Percentiles rank a stretch among this genome's conserved stretches.
phyloP scores from a whole-genome alignment of 2,113 vertebrate species.

The Ariopsis seemanni region DNA sequence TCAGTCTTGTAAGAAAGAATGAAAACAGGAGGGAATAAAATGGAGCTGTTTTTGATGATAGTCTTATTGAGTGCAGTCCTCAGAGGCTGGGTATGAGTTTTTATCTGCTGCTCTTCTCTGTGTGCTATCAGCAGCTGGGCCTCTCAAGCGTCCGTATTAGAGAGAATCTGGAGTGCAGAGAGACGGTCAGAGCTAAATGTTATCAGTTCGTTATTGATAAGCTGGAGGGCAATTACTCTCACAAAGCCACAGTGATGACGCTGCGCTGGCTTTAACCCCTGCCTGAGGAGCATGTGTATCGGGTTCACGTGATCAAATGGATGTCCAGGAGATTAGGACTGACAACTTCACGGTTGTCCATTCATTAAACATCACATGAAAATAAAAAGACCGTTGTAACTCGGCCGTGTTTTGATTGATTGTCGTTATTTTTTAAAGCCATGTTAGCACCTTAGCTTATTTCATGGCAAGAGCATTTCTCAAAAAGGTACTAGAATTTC shows the following conservation, averaged over 20 bases:
- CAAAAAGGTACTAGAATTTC: no score
- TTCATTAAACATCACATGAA: not conserved
- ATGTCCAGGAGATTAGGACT: not conserved
- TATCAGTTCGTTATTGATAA: constrained; percentile 55
- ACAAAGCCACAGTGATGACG: constrained; percentile 45
- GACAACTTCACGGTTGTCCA: not conserved
- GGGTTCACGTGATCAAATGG: not conserved
- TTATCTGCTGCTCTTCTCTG: constrained; percentile 39
- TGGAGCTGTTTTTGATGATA: not conserved
- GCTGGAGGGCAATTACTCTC: constrained; percentile 53
- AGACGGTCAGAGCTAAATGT: constrained; percentile 53
- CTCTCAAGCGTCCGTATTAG: constrained; percentile 38
- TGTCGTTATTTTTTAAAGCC: no score
- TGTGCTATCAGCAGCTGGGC: constrained; percentile 39
- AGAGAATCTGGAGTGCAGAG: constrained; percentile 41
- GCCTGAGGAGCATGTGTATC: not conserved
- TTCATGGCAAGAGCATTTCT: no score
- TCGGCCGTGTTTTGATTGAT: not conserved
- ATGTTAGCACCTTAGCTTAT: no score
- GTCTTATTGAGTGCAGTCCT: constrained; percentile 27
- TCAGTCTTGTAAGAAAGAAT: not conserved
- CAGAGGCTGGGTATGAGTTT: constrained; percentile 15
- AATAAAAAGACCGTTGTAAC: not conserved
- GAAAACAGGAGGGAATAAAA: not conserved
- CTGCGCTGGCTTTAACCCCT: constrained; percentile 40